These are phyloP conservation scores for Aproaerema taeniolella DNA, from an alignment of 2,888 invertebrate genomes.

Conservation along the genomic window DNA sequence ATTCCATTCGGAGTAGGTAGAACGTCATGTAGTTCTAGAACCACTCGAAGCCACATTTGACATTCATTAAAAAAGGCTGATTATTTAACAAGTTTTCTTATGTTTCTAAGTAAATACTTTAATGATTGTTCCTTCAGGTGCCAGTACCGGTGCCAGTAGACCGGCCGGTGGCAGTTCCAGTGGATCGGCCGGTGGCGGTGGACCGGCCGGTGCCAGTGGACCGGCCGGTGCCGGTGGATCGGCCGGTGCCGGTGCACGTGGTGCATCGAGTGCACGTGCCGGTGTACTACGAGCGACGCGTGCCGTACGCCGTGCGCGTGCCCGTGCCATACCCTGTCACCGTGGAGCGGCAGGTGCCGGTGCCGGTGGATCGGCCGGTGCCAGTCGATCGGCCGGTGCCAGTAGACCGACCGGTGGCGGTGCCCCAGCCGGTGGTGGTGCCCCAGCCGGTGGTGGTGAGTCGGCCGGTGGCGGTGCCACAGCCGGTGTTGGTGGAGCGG, in stretches of 20 bases:
- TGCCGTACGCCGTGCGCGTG: conserved; percentile 70
- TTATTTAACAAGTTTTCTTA: no score
- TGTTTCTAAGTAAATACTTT: no score
- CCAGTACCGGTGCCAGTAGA: conserved; percentile 33
- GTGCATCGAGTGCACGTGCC: conserved; percentile 71
- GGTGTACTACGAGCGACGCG: conserved; percentile 65
- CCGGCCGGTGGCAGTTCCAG: conserved; percentile 54
- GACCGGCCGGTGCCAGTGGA: conserved; percentile 70
- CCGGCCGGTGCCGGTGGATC: conserved; percentile 65
- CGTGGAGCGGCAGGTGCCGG: conserved; percentile 74
- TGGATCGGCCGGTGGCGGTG: conserved; percentile 65
- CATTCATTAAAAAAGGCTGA: no score
- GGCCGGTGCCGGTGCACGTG: conserved; percentile 71
- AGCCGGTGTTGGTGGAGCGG: conserved; percentile 27
- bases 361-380: conserved; percentile 74
- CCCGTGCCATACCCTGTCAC: conserved; percentile 79
- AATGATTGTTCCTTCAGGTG: no score
- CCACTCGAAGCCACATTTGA: no score
- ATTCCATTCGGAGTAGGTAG: no score
- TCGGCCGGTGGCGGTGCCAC: conserved; percentile 37
- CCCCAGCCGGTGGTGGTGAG: conserved; percentile 32
- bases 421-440: conserved; percentile 78
- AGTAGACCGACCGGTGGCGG: conserved; percentile 75
- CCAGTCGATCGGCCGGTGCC: conserved; percentile 78
- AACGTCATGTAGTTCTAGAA: no score